Percentiles rank a stretch among this genome's conserved stretches.
Conservation (phyloP, 2,888 invertebrate genomes). For the Hymenopus coronatus region DNA sequence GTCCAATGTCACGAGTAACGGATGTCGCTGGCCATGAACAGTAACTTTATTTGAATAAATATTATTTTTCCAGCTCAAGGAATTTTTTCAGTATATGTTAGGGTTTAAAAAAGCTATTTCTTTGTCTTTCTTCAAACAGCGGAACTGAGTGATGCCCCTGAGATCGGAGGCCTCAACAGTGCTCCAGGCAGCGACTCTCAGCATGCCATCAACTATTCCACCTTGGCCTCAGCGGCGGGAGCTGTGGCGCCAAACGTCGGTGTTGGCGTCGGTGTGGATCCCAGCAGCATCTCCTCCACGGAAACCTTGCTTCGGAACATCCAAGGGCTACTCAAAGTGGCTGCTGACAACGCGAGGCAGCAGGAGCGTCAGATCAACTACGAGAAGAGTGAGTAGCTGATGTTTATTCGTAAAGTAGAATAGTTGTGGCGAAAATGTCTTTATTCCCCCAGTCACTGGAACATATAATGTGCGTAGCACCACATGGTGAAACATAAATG, state of each 20-base stretch:
- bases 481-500: too few relatives aligned
- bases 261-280: conserved; percentile 52
- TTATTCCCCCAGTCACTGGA: background rate
- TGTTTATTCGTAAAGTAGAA: conserved; percentile 45
- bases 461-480: background rate
- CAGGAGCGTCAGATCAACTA: conserved; percentile 94
- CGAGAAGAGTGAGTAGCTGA: conserved; percentile 80
- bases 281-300: conserved; percentile 73
- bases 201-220: conserved; percentile 80
- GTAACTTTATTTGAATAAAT: too few relatives aligned
- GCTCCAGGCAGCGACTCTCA: conserved; percentile 51
- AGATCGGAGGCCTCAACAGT: conserved; percentile 52
- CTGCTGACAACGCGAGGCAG: conserved; percentile 95
- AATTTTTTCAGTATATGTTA: too few relatives aligned
- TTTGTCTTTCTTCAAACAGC: background rate
- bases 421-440: conserved; percentile 46
- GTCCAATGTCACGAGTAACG: too few relatives aligned
- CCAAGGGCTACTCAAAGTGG: conserved; percentile 92
- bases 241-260: conserved; percentile 46
- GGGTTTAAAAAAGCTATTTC: too few relatives aligned
- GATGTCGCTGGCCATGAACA: too few relatives aligned
- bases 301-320: conserved; percentile 93
- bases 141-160: conserved; percentile 73
- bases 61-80: too few relatives aligned
- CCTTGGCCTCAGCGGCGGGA: conserved; percentile 61